Evolutionary conservation across 2,888 invertebrate genomes (phyloP), one percentile per base, ranked within the genome.

Genomic region (Aspidiotus rigidus): DNA sequence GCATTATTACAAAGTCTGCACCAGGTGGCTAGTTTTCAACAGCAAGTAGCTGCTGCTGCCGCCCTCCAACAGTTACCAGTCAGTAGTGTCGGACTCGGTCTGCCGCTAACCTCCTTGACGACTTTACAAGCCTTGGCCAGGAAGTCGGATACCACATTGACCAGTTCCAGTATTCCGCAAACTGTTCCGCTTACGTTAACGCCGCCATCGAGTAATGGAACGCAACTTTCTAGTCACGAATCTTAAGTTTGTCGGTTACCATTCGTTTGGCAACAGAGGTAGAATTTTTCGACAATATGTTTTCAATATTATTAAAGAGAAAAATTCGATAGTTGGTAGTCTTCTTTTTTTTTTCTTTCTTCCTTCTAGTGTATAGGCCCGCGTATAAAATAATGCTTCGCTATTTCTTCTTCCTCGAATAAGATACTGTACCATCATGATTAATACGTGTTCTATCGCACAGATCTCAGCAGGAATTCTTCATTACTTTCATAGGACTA

Each of bases 1-100:
- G 93, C 94, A 0, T 79, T 92, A 42, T 74, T 75, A 17, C 75
- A 75, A 89, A 89, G 76, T 86, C 86, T 53, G 79, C 89, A 62
- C 88, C 89, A 74, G 84, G 81, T 76, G 78, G 81, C 79, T 80
- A 83, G 83, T 80, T 80, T 81, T 76, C 84, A 85, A 39, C 82
- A 85, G 13, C 84, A 84, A 15, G 74, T 74, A 13, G 73, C 73
- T 15, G 72, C 72, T 28, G 74, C 73, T 17, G 77, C 83, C 0
- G 72, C 74, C 41, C 72, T 74, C 41, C 72, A 74, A 13, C 74
- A 74, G 62, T 71, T 75, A 42, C 77, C 75, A 13, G 73, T 74
- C 63, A 70, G 64, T 57, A 49, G 59, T 62, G 73, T 72, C 53
- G 73, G 73, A 41, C 71, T 74, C 17, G 74, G 74, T 9, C 73